Percentiles rank a stretch among this genome's conserved stretches.
Evolutionary conservation across 2,797 vertebrate genomes (phyloP).

Genomic region (Decapterus maruadsi): DNA sequence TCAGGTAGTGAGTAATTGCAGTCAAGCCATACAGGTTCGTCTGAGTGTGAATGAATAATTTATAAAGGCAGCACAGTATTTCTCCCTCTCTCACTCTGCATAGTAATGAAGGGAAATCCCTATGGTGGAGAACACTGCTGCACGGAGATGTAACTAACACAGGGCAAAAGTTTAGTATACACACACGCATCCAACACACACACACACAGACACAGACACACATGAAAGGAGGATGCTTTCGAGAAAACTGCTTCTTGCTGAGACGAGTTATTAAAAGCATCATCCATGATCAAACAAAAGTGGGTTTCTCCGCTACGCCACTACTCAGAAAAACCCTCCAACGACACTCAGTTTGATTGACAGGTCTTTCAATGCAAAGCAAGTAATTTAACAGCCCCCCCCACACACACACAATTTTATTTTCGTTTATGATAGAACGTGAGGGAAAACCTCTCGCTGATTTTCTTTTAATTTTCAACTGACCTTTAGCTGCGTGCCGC

Average conservation of each 20-base stretch:
- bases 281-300: constrained; percentile 21
- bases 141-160: constrained; percentile 58
- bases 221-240: constrained; percentile 14
- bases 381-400: neutral
- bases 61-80: constrained; percentile 60
- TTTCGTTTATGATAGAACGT: neutral
- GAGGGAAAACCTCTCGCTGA: neutral
- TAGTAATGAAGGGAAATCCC: constrained; percentile 77
- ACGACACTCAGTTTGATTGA: neutral
- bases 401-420: neutral
- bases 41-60: constrained; percentile 76
- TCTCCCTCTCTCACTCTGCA: constrained; percentile 55
- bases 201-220: neutral
- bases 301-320: neutral
- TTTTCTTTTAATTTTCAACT: neutral
- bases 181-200: neutral
- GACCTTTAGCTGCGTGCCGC: neutral
- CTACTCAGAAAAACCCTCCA: neutral
- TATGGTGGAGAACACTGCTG: constrained; percentile 60
- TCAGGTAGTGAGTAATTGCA: constrained; percentile 67
- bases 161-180: constrained; percentile 65
- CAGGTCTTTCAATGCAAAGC: constrained; percentile 24
- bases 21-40: constrained; percentile 63
- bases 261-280: constrained; percentile 38
- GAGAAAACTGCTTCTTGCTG: constrained; percentile 5